Percentiles rank a stretch among this genome's conserved stretches.
phyloP scores from a whole-genome alignment of 2,113 vertebrate genomes.

The Neogale vison region DNA sequence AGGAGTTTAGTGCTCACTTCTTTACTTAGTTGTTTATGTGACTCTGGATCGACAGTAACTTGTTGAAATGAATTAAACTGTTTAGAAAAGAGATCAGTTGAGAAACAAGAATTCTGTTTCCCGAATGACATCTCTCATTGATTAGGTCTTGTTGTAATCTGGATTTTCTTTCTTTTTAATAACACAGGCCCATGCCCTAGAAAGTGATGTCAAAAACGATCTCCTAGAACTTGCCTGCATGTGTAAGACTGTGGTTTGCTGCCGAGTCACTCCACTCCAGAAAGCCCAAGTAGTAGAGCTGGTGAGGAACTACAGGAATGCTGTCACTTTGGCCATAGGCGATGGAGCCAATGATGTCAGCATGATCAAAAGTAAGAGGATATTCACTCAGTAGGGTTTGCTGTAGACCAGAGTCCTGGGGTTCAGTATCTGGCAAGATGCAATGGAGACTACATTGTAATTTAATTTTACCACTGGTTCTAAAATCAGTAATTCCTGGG shows the following conservation, averaged over 20 bases:
- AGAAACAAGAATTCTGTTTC: neutral
- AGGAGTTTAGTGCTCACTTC: neutral
- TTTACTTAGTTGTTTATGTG: neutral
- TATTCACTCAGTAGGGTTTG: neutral
- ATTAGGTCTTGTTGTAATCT: neutral
- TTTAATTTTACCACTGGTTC: neutral
- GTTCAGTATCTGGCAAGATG: neutral
- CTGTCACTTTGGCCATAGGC: slow-evolving; percentile 87
- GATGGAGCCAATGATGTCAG: slow-evolving; percentile 91
- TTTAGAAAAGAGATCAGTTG: neutral
- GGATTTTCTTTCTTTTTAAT: neutral
- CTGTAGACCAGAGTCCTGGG: neutral
- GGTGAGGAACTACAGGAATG: slow-evolving; percentile 87
- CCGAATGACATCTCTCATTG: neutral
- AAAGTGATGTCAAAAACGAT: slow-evolving; percentile 85
- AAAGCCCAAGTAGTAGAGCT: slow-evolving; percentile 90
- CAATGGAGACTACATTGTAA: neutral
- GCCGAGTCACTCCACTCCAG: slow-evolving; percentile 89
- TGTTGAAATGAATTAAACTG: neutral
- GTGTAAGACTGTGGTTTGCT: slow-evolving; percentile 89
- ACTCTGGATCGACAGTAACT: neutral
- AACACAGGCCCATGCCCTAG: slow-evolving; percentile 84
- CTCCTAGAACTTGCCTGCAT: slow-evolving; percentile 88
- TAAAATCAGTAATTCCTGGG: neutral
- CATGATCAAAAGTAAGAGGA: slow-evolving; percentile 89